phyloP scores from a whole-genome alignment of 2,113 vertebrate species.

The Chamaetylas fuelleborni region DNA sequence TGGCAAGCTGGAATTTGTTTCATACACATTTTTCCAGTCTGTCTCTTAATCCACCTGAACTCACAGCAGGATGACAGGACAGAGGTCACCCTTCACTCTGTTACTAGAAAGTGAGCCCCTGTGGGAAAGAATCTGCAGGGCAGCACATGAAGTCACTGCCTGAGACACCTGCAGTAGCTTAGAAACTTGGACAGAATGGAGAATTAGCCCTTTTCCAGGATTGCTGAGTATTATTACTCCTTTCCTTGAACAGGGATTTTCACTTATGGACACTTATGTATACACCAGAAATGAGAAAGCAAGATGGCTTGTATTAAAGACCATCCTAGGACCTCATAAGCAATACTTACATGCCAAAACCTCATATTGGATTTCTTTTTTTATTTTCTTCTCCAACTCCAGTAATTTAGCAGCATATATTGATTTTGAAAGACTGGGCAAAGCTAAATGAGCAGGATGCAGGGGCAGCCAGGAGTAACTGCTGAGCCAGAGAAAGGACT shows the following conservation, averaged over 20 bases:
- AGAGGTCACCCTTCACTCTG: background rate
- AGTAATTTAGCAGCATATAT: background rate
- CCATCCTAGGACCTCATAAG: background rate
- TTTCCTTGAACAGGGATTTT: background rate
- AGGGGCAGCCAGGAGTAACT: background rate
- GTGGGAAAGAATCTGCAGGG: background rate
- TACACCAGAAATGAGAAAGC: background rate
- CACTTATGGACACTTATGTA: background rate
- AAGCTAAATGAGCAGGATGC: background rate
- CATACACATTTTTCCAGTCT: background rate
- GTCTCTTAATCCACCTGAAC: background rate
- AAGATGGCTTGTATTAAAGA: background rate
- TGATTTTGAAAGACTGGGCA: constrained; percentile 16
- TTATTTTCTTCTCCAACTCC: background rate
- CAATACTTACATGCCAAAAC: background rate
- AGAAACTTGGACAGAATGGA: background rate
- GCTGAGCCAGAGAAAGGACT: background rate
- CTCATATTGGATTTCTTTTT: background rate
- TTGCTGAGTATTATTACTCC: background rate
- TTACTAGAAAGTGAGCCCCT: background rate
- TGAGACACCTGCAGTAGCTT: background rate
- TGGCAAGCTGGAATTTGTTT: background rate
- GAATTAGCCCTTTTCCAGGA: background rate
- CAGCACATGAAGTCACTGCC: background rate
- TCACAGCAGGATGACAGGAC: background rate